Evolutionary conservation across 2,113 vertebrate genomes (phyloP).

Genomic region (Trichechus manatus): DNA sequence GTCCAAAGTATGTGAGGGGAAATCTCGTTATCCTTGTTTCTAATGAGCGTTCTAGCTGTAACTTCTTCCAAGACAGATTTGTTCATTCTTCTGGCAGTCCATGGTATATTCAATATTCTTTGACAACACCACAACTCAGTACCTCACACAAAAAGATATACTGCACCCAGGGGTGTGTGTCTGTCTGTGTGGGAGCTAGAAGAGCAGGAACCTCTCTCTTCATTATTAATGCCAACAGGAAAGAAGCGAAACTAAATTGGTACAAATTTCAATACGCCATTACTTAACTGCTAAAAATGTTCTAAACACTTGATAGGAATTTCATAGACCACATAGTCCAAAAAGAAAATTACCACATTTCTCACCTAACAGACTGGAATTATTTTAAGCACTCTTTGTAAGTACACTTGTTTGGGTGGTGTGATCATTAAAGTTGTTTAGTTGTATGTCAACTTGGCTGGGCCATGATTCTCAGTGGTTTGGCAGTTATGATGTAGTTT

Average conservation of each 20-base stretch:
- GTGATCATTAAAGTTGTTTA: too few relatives aligned
- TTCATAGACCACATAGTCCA: constrained; percentile 23
- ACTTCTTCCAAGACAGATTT: too few relatives aligned
- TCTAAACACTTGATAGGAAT: background rate
- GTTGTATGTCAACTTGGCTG: too few relatives aligned
- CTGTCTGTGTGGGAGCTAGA: background rate
- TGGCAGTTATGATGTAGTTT: too few relatives aligned
- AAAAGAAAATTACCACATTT: background rate
- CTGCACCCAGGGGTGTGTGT: too few relatives aligned
- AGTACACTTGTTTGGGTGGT: background rate
- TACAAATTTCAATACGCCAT: background rate
- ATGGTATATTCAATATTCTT: too few relatives aligned
- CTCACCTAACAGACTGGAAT: background rate
- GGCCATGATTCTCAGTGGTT: too few relatives aligned
- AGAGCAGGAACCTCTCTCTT: background rate
- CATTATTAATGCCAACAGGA: background rate
- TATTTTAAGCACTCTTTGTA: background rate
- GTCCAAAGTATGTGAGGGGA: too few relatives aligned
- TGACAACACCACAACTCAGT: too few relatives aligned
- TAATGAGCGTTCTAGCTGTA: too few relatives aligned
- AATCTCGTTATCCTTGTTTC: too few relatives aligned
- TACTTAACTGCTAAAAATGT: background rate
- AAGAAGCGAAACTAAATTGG: background rate
- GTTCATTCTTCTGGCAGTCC: too few relatives aligned
- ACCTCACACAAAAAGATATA: background rate